A percentile compares a stretch with the other conserved stretches of the same genome.
Conservation (phyloP, 2,113 vertebrate genomes). For the Prunella fulvescens region DNA sequence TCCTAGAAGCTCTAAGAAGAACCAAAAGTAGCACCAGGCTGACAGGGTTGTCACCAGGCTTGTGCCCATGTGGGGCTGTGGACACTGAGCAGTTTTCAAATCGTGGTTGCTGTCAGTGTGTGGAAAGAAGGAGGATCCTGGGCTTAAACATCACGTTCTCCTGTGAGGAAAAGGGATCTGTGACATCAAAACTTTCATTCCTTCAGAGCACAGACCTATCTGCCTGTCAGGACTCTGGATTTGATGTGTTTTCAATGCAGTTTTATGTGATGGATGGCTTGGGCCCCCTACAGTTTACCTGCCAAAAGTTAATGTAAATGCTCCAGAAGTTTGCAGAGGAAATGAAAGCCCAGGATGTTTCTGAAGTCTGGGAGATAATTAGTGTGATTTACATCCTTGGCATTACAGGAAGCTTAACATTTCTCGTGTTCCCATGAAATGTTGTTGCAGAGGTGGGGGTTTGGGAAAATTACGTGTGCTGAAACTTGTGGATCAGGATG, state of each 20-base stretch:
- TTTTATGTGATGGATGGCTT: conserved; percentile 40
- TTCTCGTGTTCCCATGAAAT: conserved; percentile 42
- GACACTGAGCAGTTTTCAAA: neutral
- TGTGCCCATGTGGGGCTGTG: neutral
- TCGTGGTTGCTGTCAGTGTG: neutral
- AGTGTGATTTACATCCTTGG: conserved; percentile 68
- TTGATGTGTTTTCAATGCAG: conserved; percentile 48
- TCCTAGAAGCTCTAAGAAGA: neutral
- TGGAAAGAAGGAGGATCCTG: neutral
- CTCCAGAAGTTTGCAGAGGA: conserved; percentile 50
- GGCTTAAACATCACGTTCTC: neutral
- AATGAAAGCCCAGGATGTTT: conserved; percentile 63
- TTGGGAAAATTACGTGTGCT: conserved; percentile 42
- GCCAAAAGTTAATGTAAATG: conserved; percentile 55
- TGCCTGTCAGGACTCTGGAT: conserved; percentile 8
- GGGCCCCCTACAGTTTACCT: conserved; percentile 39
- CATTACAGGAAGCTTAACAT: conserved; percentile 49
- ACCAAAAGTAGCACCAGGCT: neutral
- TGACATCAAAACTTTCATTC: neutral
- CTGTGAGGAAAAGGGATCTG: neutral
- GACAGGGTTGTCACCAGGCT: neutral
- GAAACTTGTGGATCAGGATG: conserved; percentile 3
- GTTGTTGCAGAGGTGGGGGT: neutral
- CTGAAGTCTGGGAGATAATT: conserved; percentile 62
- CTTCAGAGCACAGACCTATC: neutral